These are phyloP conservation scores for Potamilus streckersoni DNA, from an alignment of 1,140 invertebrate species.

Conservation along the genomic window DNA sequence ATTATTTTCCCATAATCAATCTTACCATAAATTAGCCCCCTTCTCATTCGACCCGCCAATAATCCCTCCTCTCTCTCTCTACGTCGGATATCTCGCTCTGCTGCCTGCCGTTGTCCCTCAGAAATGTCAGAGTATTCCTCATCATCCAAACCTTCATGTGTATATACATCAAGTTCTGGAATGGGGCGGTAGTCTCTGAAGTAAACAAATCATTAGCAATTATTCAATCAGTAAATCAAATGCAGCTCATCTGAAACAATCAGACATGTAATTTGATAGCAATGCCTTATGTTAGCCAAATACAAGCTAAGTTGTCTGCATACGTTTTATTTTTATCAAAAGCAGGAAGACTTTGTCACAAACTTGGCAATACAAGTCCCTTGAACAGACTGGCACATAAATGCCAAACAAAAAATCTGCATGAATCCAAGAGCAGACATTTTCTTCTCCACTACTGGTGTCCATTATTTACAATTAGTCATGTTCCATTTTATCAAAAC, in stretches of 20 bases:
- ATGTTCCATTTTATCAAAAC: too few relatives aligned
- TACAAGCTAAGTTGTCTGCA: too few relatives aligned
- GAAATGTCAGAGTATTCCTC: slow-evolving; percentile 86
- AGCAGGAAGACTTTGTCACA: too few relatives aligned
- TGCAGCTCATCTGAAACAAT: too few relatives aligned
- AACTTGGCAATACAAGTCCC: not conserved
- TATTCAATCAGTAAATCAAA: too few relatives aligned
- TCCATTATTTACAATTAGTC: too few relatives aligned
- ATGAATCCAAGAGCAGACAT: not conserved
- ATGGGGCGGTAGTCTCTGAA: slow-evolving; percentile 94
- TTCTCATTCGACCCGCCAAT: slow-evolving; percentile 78
- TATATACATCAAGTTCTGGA: slow-evolving; percentile 94
- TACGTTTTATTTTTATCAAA: too few relatives aligned
- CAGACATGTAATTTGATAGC: too few relatives aligned
- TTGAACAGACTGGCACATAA: not conserved
- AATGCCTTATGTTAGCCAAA: too few relatives aligned
- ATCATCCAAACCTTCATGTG: slow-evolving; percentile 87
- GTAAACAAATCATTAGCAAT: not conserved
- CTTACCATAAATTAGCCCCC: slow-evolving; percentile 72
- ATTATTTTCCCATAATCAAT: not conserved
- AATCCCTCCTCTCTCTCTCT: slow-evolving; percentile 89
- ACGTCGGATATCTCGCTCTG: slow-evolving; percentile 87
- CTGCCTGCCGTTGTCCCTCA: slow-evolving; percentile 84
- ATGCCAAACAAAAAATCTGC: not conserved
- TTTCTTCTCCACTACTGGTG: not conserved